Conservation (phyloP, 2,888 invertebrate species). For the Lasioglossum lativentre region DNA sequence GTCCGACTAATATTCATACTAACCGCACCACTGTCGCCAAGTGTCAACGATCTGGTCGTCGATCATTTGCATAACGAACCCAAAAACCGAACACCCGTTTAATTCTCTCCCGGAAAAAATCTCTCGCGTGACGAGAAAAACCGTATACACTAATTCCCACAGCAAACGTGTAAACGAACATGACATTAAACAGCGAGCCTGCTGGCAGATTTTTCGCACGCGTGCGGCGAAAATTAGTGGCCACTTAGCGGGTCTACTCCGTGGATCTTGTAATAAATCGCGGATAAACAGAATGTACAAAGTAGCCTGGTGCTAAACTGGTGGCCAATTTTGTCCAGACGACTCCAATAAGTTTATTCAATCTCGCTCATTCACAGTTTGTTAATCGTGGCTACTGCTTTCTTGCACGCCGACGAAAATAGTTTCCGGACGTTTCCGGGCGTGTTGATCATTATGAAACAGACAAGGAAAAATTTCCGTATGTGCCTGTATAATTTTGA, state of each 20-base stretch:
- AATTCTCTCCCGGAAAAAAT: not conserved
- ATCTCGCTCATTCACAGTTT: not conserved
- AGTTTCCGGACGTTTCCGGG: not conserved
- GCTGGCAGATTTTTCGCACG: constrained; percentile 11
- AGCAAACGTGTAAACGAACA: not conserved
- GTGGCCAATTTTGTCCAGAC: constrained; percentile 1
- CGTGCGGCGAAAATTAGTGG: constrained; percentile 34
- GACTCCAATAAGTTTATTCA: not conserved
- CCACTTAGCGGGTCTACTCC: constrained; percentile 25
- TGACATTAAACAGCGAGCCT: not conserved
- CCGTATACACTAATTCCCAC: not conserved
- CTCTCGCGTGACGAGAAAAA: not conserved
- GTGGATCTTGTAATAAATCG: constrained; percentile 28
- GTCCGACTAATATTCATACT: too few species aligned
- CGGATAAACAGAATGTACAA: constrained; percentile 22
- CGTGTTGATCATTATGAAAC: not conserved
- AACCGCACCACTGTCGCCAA: not conserved
- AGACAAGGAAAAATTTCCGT: not conserved
- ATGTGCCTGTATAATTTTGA: too few species aligned
- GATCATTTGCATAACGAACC: not conserved
- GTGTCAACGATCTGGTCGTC: not conserved
- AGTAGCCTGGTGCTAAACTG: not conserved
- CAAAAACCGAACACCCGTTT: not conserved
- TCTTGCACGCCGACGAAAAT: not conserved
- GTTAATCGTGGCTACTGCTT: not conserved